Conservation (phyloP, 2,888 invertebrate genomes). For the Lucinisca nassula region DNA sequence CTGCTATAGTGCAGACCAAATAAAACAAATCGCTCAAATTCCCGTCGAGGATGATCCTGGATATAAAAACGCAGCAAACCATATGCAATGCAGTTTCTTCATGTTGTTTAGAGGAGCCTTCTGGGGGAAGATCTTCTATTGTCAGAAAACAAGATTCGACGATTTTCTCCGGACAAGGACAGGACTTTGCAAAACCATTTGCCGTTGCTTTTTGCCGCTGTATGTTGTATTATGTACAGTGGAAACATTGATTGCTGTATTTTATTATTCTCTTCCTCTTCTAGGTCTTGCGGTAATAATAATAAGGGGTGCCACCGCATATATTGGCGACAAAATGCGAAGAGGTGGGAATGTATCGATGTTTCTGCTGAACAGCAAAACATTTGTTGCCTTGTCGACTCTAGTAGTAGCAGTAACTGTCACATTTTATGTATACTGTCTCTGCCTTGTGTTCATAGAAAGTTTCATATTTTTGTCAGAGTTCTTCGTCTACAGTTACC, state of each 20-base stretch:
- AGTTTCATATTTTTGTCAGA: slow-evolving; percentile 46
- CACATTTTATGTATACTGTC: slow-evolving; percentile 18
- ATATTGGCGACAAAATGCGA: neutral
- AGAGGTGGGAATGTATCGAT: neutral
- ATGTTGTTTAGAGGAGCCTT: neutral
- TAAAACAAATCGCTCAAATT: neutral
- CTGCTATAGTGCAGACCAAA: neutral
- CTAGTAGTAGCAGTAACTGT: neutral
- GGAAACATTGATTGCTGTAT: slow-evolving; percentile 10
- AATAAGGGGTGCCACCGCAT: neutral
- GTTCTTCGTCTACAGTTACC: slow-evolving; percentile 40
- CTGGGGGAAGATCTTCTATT: neutral
- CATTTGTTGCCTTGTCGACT: neutral
- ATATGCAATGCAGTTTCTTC: neutral
- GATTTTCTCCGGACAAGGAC: neutral
- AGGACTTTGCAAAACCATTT: neutral
- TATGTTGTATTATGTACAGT: slow-evolving; percentile 15
- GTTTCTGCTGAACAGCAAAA: neutral
- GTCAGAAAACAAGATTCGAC: neutral
- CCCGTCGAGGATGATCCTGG: neutral
- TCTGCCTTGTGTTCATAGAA: slow-evolving; percentile 15
- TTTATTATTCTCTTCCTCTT: slow-evolving; percentile 36
- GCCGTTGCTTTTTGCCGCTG: slow-evolving; percentile 7
- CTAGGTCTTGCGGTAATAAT: neutral
- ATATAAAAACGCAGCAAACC: neutral